These are phyloP conservation scores for Mylabris phalerata DNA, from an alignment of 1,140 invertebrate genomes.

Conservation along the genomic window DNA sequence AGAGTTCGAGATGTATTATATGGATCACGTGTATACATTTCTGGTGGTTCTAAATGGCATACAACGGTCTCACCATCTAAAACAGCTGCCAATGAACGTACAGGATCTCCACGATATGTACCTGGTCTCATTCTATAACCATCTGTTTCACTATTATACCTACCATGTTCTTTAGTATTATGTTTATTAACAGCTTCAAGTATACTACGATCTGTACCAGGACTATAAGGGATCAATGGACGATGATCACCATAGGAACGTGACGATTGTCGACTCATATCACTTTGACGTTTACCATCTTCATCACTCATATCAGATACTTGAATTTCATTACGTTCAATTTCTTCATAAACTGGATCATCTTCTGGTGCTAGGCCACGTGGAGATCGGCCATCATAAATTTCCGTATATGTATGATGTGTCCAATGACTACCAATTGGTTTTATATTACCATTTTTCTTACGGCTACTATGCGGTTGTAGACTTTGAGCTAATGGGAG, in stretches of 20 bases:
- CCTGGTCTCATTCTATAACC: slow-evolving; percentile 42
- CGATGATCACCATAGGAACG: slow-evolving; percentile 74
- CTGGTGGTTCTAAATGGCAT: slow-evolving; percentile 66
- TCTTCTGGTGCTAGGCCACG: slow-evolving; percentile 49
- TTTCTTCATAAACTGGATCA: slow-evolving; percentile 77
- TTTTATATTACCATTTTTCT: slow-evolving; percentile 36
- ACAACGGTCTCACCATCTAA: slow-evolving; percentile 77
- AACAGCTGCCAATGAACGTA: slow-evolving; percentile 63
- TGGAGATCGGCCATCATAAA: slow-evolving; percentile 47
- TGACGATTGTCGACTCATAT: slow-evolving; percentile 67
- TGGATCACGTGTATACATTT: slow-evolving; percentile 36
- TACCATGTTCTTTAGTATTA: slow-evolving; percentile 33
- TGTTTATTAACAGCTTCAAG: slow-evolving; percentile 27
- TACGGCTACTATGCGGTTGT: slow-evolving; percentile 28
- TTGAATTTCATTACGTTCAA: slow-evolving; percentile 60
- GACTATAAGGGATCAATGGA: slow-evolving; percentile 51
- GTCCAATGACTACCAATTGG: slow-evolving; percentile 45
- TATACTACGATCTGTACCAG: slow-evolving; percentile 37
- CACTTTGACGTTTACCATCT: slow-evolving; percentile 68
- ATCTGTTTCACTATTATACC: slow-evolving; percentile 51
- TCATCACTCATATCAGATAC: slow-evolving; percentile 72
- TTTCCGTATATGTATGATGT: slow-evolving; percentile 59
- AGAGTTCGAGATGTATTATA: slow-evolving; percentile 38
- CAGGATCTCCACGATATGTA: slow-evolving; percentile 48
- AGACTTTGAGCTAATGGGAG: slow-evolving; percentile 31